These are phyloP conservation scores for Parelbella ahira DNA, from an alignment of 2,888 invertebrate species.

Conservation along the genomic window DNA sequence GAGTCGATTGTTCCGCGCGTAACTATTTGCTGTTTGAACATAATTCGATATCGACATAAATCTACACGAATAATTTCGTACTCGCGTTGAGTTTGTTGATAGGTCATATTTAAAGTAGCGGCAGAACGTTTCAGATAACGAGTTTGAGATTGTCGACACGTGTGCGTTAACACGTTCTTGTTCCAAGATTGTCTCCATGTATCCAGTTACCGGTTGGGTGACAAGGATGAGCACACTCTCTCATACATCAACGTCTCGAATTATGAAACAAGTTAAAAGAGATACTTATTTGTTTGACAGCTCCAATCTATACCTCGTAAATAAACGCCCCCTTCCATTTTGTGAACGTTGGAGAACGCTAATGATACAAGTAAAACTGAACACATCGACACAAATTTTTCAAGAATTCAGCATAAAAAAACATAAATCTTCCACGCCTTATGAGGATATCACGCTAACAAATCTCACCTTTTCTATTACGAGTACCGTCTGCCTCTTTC, in stretches of 20 bases:
- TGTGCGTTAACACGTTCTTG: conserved; percentile 51
- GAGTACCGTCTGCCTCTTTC: conserved; percentile 47
- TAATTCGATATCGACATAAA: conserved; percentile 10
- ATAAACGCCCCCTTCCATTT: conserved; percentile 30
- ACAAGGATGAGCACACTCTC: conserved; percentile 32
- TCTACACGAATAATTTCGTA: conserved; percentile 10
- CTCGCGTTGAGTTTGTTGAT: conserved; percentile 38
- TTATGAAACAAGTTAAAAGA: conserved; percentile 61
- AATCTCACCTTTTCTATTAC: conserved; percentile 34
- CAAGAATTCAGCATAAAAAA: no score
- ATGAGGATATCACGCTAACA: conserved; percentile 42
- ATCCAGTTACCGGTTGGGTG: conserved; percentile 43
- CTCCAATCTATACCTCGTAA: conserved; percentile 38
- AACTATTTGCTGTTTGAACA: conserved; percentile 14
- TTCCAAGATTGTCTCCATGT: conserved; percentile 58
- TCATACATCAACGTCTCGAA: conserved; percentile 66
- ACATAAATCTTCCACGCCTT: no score
- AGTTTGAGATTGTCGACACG: conserved; percentile 70
- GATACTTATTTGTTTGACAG: conserved; percentile 60
- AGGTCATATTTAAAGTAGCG: conserved; percentile 66
- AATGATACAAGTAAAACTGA: no score
- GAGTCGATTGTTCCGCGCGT: conserved; percentile 32
- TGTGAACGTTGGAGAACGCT: conserved; percentile 14
- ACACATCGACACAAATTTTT: no score
- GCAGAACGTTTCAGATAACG: conserved; percentile 54